A percentile compares a stretch with the other conserved stretches of the same genome.
These are phyloP conservation scores for Muntiacus reevesi DNA, from an alignment of 2,113 vertebrate species.

Conservation along the genomic window DNA sequence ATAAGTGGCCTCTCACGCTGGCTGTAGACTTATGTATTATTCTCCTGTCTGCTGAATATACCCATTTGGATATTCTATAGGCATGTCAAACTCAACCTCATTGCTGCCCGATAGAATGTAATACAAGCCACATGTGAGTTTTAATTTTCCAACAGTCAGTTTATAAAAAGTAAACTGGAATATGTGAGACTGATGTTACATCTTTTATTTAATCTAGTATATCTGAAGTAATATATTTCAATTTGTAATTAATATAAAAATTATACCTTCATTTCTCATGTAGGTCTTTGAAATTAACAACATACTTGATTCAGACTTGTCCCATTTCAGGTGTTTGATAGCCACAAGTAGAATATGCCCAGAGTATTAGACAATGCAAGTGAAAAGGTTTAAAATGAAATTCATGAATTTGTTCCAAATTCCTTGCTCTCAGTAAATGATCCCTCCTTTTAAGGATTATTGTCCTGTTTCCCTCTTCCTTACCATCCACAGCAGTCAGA, in stretches of 20 bases:
- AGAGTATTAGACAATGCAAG: background rate
- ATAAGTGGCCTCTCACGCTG: background rate
- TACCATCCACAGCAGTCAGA: background rate
- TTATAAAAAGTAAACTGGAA: background rate
- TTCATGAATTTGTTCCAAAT: background rate
- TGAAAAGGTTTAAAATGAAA: background rate
- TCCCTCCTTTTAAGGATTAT: background rate
- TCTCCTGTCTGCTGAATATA: background rate
- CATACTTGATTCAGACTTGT: background rate
- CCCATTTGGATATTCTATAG: background rate
- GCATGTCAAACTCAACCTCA: background rate
- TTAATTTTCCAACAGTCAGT: background rate
- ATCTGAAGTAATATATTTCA: background rate
- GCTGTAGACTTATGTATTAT: background rate
- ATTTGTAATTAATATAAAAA: background rate
- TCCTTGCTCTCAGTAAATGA: background rate
- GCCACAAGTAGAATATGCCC: background rate
- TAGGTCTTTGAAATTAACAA: background rate
- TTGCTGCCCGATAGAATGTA: background rate
- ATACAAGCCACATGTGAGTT: background rate
- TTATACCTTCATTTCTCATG: background rate
- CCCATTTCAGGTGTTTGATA: background rate
- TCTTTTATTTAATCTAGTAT: background rate
- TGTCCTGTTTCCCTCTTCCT: background rate
- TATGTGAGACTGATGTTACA: background rate